Evolutionary conservation across 1,140 invertebrate species (phyloP).

Genomic region (Ceratitis capitata): DNA sequence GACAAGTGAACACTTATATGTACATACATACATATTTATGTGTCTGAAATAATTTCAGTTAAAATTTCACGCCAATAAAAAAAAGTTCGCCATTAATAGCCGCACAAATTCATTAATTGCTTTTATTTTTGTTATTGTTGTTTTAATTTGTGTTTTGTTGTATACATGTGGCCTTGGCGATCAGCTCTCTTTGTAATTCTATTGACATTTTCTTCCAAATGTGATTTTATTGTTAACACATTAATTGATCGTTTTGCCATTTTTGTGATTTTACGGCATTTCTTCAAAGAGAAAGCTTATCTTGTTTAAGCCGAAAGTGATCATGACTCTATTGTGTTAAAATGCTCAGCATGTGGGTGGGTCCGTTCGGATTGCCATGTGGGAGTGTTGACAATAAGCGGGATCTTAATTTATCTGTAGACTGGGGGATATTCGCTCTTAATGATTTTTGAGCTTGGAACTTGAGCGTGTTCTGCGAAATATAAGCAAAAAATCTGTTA

Average conservation of each 20-base stretch:
- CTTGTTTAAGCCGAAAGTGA: slow-evolving; percentile 19
- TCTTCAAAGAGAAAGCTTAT: slow-evolving; percentile 41
- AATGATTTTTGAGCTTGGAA: no score
- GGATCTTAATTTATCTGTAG: not conserved
- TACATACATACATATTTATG: slow-evolving; percentile 59
- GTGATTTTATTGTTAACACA: slow-evolving; percentile 56
- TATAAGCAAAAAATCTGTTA: no score
- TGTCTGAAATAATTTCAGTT: slow-evolving; percentile 43
- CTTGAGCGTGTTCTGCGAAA: no score
- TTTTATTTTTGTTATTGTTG: not conserved
- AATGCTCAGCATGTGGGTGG: not conserved
- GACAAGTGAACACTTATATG: not conserved
- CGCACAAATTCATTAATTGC: not conserved
- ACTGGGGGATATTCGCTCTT: no score
- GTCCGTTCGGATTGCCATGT: not conserved
- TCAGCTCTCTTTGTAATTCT: not conserved
- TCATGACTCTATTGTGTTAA: not conserved
- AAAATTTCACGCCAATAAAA: not conserved
- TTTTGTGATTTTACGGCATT: slow-evolving; percentile 29
- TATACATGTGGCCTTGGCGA: not conserved
- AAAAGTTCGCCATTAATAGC: not conserved
- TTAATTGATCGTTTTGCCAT: slow-evolving; percentile 54
- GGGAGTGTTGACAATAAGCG: not conserved
- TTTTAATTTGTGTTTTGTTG: not conserved
- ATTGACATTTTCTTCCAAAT: slow-evolving; percentile 46